Percentiles rank a stretch among this genome's conserved stretches.
Evolutionary conservation across 1,140 invertebrate genomes (phyloP).

Genomic region (Rhagoletis zephyria): DNA sequence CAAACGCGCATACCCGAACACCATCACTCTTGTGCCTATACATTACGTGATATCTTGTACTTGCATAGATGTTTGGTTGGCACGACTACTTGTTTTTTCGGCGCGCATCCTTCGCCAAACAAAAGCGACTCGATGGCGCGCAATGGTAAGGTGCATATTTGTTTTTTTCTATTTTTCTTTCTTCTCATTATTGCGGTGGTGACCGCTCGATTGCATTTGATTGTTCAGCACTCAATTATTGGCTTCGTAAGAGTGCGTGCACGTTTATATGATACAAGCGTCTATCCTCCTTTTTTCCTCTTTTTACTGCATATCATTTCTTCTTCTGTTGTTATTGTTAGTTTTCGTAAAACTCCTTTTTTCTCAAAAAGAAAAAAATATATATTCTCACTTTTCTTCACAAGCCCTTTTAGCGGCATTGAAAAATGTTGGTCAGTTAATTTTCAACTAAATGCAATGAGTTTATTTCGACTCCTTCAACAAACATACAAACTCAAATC

Average conservation of each 20-base stretch:
- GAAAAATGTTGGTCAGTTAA: conserved; percentile 46
- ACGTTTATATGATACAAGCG: background rate
- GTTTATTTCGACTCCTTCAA: conserved; percentile 35
- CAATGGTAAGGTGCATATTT: conserved; percentile 26
- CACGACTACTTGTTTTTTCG: conserved; percentile 22
- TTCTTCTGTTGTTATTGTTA: background rate
- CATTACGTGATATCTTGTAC: background rate
- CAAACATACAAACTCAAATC: background rate
- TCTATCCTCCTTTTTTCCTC: background rate
- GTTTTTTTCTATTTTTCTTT: background rate
- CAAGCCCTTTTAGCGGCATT: conserved; percentile 17
- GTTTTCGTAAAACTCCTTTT: conserved; percentile 21
- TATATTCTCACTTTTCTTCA: background rate
- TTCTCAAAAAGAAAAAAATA: background rate
- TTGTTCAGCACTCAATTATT: conserved; percentile 10
- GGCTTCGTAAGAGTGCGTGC: background rate
- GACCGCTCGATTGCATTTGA: background rate
- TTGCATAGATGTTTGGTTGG: conserved; percentile 3
- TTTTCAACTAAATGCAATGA: conserved; percentile 29
- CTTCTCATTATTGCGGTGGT: background rate
- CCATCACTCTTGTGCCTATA: background rate
- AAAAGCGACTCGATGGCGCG: background rate
- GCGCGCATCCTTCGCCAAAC: conserved; percentile 1
- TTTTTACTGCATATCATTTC: background rate
- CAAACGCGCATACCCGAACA: conserved; percentile 44